A percentile compares a stretch with the other conserved stretches of the same genome.
phyloP scores from a whole-genome alignment of 2,888 invertebrate species.

The Pachliopta kotzebuea region DNA sequence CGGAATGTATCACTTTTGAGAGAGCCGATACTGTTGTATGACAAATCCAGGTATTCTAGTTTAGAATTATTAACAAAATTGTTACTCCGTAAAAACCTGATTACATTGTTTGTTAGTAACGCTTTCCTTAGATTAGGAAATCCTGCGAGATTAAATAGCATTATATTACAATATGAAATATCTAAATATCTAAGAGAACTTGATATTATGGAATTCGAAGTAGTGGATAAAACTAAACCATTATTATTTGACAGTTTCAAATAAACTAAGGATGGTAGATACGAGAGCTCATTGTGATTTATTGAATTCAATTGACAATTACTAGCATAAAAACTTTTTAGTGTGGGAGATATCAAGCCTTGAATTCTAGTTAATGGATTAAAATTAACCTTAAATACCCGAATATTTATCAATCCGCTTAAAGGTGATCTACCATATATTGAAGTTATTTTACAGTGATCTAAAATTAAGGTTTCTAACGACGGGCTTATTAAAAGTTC shows the following conservation, averaged over 20 bases:
- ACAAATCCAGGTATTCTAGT: conserved; percentile 82
- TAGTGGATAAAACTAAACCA: conserved; percentile 69
- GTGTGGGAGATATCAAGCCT: conserved; percentile 70
- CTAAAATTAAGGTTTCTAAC: conserved; percentile 80
- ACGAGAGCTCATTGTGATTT: conserved; percentile 74
- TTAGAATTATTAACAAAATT: conserved; percentile 83
- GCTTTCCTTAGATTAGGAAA: conserved; percentile 81
- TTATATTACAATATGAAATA: conserved; percentile 82
- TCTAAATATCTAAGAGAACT: conserved; percentile 79
- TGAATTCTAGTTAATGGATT: conserved; percentile 75
- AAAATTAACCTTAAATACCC: conserved; percentile 73
- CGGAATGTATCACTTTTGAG: conserved; percentile 82
- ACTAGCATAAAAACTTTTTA: conserved; percentile 79
- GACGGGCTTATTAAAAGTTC: conserved; percentile 80
- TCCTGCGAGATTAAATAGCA: conserved; percentile 80
- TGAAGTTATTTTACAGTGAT: conserved; percentile 81
- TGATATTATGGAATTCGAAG: conserved; percentile 64
- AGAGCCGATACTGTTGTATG: conserved; percentile 83
- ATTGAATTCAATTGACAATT: conserved; percentile 78
- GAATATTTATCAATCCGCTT: conserved; percentile 74
- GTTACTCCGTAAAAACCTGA: conserved; percentile 78
- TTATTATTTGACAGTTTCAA: conserved; percentile 83
- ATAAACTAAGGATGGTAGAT: conserved; percentile 80
- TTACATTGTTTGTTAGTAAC: conserved; percentile 82
- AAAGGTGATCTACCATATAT: conserved; percentile 75